Evolutionary conservation across 2,113 vertebrate species (phyloP).

Genomic region (Psittacula cyanocephala): DNA sequence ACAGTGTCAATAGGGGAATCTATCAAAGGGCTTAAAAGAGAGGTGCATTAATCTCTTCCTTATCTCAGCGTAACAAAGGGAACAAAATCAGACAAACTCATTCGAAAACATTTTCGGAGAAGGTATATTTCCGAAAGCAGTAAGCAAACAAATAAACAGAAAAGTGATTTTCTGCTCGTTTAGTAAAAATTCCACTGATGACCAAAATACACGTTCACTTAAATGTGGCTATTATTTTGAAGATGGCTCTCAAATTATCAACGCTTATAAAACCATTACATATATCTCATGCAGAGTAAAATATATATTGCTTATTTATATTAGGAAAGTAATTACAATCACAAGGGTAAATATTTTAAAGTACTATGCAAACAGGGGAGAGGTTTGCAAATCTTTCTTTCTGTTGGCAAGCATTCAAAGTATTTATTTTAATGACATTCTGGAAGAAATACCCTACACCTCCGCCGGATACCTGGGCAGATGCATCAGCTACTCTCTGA

Average conservation of each 20-base stretch:
- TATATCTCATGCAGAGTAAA: neutral
- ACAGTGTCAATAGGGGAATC: neutral
- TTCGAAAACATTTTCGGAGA: neutral
- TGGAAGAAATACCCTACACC: neutral
- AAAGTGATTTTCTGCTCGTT: neutral
- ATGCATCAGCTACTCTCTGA: neutral
- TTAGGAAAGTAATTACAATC: slow-evolving; percentile 2
- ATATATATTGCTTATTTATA: neutral
- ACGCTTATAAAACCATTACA: neutral
- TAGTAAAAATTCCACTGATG: neutral
- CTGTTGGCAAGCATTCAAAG: slow-evolving; percentile 22
- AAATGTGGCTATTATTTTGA: slow-evolving; percentile 7
- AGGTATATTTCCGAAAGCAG: neutral
- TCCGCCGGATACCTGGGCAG: neutral
- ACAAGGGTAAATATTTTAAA: slow-evolving; percentile 49
- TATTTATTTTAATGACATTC: neutral
- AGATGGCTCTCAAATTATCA: slow-evolving; percentile 19
- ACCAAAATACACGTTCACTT: neutral
- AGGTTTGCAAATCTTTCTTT: slow-evolving; percentile 7
- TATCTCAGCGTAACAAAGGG: neutral
- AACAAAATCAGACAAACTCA: neutral
- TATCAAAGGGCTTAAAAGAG: neutral
- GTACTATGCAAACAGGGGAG: neutral
- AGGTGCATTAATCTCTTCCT: neutral
- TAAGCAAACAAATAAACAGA: neutral